Evolutionary conservation across 2,888 invertebrate genomes (phyloP), one percentile per base, ranked within the genome.

Genomic region (Mystacides longicornis): DNA sequence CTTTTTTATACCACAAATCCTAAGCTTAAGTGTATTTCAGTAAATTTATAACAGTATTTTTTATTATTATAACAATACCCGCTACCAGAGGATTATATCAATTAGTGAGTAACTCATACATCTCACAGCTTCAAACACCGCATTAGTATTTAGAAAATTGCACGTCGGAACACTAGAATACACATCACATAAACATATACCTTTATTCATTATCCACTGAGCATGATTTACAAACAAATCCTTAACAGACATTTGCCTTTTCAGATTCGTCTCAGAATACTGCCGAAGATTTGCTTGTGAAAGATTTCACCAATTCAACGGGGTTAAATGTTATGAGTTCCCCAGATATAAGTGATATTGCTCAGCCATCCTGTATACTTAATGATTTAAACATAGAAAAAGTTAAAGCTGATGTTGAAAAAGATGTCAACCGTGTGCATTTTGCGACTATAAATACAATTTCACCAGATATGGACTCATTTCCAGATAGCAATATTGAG

Each of bases 41-140:
- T 37, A 14, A 37, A 37, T 37, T 37, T 37, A 37, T 37, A 14
- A 27, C 4, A 37, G 22, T 48, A 23, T 48, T 23, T 48, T n/a
- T 48, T n/a, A 48, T 23, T 20, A 23, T 46, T 46, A 20, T 48
- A 23, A 20, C 48, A 23, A 7, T 20, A 48, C 48, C 23, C 23
- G 18, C 23, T 14, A 23, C 48, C 48, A 48, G 48, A 48, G 48
- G 23, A 21, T n/a, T n/a, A n/a, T n/a, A 23, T 16, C 5, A 20
- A 23, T 48, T 48, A 48, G 48, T 48, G 48, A 48, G 48, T 48
- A 48, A 48, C 22, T n/a, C 21, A 23, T 23, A 23, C 14, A 18
- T 48, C 23, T 48, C 23, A 23, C 48, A 5, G n/a, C 21, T 23
- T 23, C 45, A 19, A 4, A 45, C 45, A 20, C 21, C 20, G 21